phyloP scores from a whole-genome alignment of 1,140 invertebrate species.

The Zaprionus davidi region DNA sequence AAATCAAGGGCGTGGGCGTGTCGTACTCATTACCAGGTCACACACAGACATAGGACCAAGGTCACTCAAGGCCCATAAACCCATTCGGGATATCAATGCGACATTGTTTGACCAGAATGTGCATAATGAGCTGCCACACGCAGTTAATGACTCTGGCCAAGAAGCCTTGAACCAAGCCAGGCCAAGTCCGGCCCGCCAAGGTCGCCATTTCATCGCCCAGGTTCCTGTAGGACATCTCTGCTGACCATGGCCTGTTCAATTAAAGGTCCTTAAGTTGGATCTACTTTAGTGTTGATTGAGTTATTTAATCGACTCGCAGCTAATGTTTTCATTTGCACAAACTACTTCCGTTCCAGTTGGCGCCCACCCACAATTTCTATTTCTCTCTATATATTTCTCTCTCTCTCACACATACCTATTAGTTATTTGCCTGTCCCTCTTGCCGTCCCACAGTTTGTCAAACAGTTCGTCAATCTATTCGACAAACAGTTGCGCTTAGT shows the following conservation, averaged over 20 bases:
- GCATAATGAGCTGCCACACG: conserved; percentile 83
- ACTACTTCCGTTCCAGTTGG: conserved; percentile 64
- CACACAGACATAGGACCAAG: conserved; percentile 31
- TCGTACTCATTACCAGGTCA: conserved; percentile 45
- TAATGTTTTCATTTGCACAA: conserved; percentile 67
- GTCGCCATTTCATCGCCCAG: conserved; percentile 30
- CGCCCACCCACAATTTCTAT: conserved; percentile 5
- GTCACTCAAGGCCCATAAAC: conserved; percentile 63
- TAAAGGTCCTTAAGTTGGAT: background rate
- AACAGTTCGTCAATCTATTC: conserved; percentile 11
- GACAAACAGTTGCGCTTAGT: conserved; percentile 32
- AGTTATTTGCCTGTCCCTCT: background rate
- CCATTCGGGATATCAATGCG: conserved; percentile 59
- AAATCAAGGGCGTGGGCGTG: conserved; percentile 66
- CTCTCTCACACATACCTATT: background rate
- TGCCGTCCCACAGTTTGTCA: background rate
- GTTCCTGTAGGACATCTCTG: conserved; percentile 1
- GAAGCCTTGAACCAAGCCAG: conserved; percentile 54
- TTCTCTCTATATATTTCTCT: background rate
- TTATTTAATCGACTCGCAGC: conserved; percentile 33
- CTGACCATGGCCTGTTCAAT: background rate
- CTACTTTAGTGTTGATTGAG: conserved; percentile 59
- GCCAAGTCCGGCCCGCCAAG: conserved; percentile 38
- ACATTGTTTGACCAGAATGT: conserved; percentile 66
- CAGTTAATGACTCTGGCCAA: conserved; percentile 67